These are phyloP conservation scores for Campoletis sonorensis DNA, from an alignment of 1,140 invertebrate species.

Conservation along the genomic window DNA sequence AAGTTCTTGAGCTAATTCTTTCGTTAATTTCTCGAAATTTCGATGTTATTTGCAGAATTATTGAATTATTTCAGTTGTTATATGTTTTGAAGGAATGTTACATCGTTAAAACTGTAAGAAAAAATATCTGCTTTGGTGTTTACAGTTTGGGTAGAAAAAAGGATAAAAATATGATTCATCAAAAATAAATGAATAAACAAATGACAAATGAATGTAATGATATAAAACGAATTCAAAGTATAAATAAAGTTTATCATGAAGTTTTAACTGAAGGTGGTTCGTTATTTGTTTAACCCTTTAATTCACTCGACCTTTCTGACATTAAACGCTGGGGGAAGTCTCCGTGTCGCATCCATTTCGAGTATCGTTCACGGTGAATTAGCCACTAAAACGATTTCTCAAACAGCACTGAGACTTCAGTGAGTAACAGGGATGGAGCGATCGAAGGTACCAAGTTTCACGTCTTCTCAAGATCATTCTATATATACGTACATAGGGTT, in stretches of 20 bases:
- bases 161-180: too few species aligned
- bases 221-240: neutral
- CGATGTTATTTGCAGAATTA: too few species aligned
- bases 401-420: conserved; percentile 25
- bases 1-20: too few species aligned
- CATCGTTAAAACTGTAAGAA: too few species aligned
- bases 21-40: too few species aligned
- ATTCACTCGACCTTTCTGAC: neutral
- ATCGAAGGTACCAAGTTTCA: conserved; percentile 22
- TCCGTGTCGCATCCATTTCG: conserved; percentile 16
- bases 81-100: too few species aligned
- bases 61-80: too few species aligned
- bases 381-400: conserved; percentile 42
- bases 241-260: neutral
- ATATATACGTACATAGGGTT: conserved; percentile 8
- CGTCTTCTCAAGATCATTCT: neutral
- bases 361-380: conserved; percentile 37
- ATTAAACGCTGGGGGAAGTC: neutral
- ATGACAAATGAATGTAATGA: neutral
- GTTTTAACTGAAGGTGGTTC: neutral
- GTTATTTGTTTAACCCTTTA: neutral
- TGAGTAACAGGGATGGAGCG: neutral
- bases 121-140: too few species aligned
- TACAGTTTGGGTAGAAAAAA: too few species aligned
- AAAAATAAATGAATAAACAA: neutral